Evolutionary conservation across 2,888 invertebrate species (phyloP).

Genomic region (Diachrysia chrysitis): DNA sequence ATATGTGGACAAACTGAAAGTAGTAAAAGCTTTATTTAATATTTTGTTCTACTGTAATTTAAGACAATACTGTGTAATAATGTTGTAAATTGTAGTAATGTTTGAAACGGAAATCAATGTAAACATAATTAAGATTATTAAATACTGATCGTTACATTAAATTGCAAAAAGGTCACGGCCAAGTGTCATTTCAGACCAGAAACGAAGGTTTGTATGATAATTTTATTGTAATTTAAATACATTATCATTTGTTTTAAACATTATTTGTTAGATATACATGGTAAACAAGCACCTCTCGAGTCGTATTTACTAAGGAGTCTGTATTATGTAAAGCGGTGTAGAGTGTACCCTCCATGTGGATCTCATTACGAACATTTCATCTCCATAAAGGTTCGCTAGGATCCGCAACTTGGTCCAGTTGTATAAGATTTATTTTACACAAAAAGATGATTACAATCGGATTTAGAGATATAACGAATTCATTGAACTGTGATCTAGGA

Average conservation of each 20-base stretch:
- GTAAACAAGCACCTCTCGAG: constrained; percentile 44
- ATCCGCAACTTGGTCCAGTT: constrained; percentile 19
- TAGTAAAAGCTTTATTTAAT: too few relatives aligned
- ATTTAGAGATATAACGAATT: background rate
- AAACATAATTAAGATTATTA: background rate
- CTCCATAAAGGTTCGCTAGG: constrained; percentile 37
- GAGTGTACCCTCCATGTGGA: constrained; percentile 33
- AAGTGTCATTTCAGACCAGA: background rate
- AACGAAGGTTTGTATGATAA: constrained; percentile 20
- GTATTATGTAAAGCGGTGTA: constrained; percentile 50
- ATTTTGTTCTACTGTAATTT: too few relatives aligned
- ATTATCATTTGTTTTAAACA: constrained; percentile 35
- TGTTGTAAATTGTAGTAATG: too few relatives aligned
- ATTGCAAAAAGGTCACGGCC: background rate
- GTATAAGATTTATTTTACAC: constrained; percentile 12
- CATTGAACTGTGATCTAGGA: background rate
- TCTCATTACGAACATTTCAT: constrained; percentile 51
- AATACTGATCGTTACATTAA: background rate
- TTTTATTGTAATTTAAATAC: constrained; percentile 28
- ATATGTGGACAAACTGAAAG: too few relatives aligned
- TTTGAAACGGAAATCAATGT: too few relatives aligned
- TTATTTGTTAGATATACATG: constrained; percentile 10
- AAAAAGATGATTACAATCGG: background rate
- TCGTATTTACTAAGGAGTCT: constrained; percentile 36
- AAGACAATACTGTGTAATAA: too few relatives aligned